Conservation (phyloP, 1,140 invertebrate species). For the Drosophila busckii region DNA sequence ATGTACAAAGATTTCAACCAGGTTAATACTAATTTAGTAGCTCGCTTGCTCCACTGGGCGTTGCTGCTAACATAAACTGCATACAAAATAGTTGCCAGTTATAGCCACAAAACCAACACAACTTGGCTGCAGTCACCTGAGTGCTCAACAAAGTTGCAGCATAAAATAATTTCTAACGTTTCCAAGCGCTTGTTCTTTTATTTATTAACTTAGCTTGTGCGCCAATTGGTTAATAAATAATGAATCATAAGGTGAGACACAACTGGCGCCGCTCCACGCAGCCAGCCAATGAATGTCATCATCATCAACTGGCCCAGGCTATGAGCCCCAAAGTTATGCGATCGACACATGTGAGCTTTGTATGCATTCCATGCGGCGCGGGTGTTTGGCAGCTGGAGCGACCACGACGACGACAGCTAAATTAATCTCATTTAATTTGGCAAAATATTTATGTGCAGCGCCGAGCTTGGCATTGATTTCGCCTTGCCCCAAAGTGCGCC, state of each 20-base stretch:
- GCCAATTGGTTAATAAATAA: conserved; percentile 25
- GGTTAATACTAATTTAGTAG: conserved; percentile 39
- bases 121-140: too few relatives aligned
- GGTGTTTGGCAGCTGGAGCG: conserved; percentile 44
- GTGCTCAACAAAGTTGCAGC: too few relatives aligned
- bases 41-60: conserved; percentile 35
- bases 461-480: conserved; percentile 68
- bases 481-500: conserved; percentile 54
- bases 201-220: conserved; percentile 16
- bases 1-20: too few relatives aligned
- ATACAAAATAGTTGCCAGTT: conserved; percentile 20
- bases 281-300: conserved; percentile 58
- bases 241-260: conserved; percentile 44
- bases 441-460: conserved; percentile 70
- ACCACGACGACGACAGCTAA: conserved; percentile 61
- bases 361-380: conserved; percentile 47
- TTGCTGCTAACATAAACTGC: conserved; percentile 40
- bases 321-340: conserved; percentile 53
- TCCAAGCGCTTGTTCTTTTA: too few relatives aligned
- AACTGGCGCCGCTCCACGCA: conserved; percentile 48
- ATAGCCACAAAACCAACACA: conserved; percentile 40
- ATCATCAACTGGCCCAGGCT: conserved; percentile 53
- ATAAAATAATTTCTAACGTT: too few relatives aligned
- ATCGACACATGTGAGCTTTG: conserved; percentile 53
- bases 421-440: conserved; percentile 71